Percentiles rank a stretch among this genome's conserved stretches.
These are phyloP conservation scores for Drosophila kepulauana DNA, from an alignment of 1,140 invertebrate species.

Conservation along the genomic window DNA sequence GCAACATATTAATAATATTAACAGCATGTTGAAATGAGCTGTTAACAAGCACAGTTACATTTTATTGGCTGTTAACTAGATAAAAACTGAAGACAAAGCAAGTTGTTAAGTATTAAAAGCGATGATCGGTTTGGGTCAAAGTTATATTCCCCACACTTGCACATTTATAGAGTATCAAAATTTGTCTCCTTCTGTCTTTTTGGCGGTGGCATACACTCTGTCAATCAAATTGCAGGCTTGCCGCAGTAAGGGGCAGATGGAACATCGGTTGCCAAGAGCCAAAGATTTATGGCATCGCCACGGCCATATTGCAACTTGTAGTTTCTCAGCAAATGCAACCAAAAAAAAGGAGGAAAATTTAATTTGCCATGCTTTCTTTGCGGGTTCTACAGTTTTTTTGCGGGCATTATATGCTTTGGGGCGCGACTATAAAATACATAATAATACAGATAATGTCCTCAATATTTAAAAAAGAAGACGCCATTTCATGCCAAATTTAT, in stretches of 20 bases:
- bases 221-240: slow-evolving; percentile 60
- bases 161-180: slow-evolving; percentile 15
- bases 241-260: slow-evolving; percentile 17
- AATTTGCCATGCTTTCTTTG: slow-evolving; percentile 63
- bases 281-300: slow-evolving; percentile 68
- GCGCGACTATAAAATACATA: slow-evolving; percentile 27
- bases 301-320: slow-evolving; percentile 54
- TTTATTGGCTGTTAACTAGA: neutral
- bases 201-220: slow-evolving; percentile 44
- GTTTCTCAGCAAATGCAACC: slow-evolving; percentile 3
- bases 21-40: slow-evolving; percentile 8
- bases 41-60: neutral
- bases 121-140: no score
- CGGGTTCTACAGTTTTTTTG: slow-evolving; percentile 11
- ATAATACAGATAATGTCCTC: slow-evolving; percentile 63
- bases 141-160: neutral
- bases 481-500: slow-evolving; percentile 85
- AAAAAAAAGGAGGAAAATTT: slow-evolving; percentile 63
- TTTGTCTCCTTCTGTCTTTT: slow-evolving; percentile 25
- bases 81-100: neutral
- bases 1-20: neutral
- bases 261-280: slow-evolving; percentile 62
- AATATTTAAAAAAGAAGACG: slow-evolving; percentile 60
- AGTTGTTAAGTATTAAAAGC: no score
- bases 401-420: slow-evolving; percentile 8